Conservation (phyloP, 1,140 invertebrate genomes). For the Stratiolaelaps scimitus region DNA sequence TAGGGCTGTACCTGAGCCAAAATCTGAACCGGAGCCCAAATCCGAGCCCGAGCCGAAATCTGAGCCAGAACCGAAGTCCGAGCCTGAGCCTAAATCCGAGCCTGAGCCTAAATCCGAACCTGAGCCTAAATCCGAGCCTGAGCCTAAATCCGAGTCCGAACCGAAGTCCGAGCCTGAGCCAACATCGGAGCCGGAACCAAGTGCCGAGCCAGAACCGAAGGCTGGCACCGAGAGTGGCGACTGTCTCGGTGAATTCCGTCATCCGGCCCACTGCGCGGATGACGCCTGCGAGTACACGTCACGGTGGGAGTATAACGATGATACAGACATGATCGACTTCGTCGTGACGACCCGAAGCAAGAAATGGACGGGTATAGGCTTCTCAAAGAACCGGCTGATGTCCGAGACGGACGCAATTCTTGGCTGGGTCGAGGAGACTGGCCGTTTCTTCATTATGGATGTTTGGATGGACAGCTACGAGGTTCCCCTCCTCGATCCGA, state of each 20-base stretch:
- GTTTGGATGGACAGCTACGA: constrained; percentile 55
- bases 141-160: constrained; percentile 28
- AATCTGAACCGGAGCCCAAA: constrained; percentile 16
- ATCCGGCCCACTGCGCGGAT: constrained; percentile 56
- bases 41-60: background rate
- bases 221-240: constrained; percentile 24
- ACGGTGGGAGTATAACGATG: constrained; percentile 64
- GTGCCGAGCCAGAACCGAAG: constrained; percentile 31
- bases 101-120: constrained; percentile 30
- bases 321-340: constrained; percentile 65
- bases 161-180: constrained; percentile 30
- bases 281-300: constrained; percentile 67
- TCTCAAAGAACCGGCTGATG: constrained; percentile 74
- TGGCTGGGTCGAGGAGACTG: constrained; percentile 64
- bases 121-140: constrained; percentile 26
- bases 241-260: constrained; percentile 49
- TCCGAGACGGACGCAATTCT: constrained; percentile 67
- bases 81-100: constrained; percentile 32
- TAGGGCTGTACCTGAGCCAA: constrained; percentile 17
- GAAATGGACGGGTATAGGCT: constrained; percentile 85
- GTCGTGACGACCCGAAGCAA: constrained; percentile 66
- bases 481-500: constrained; percentile 54
- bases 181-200: constrained; percentile 31
- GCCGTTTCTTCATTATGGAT: constrained; percentile 69
- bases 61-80: constrained; percentile 33